Evolutionary conservation across 2,888 invertebrate species (phyloP).

Genomic region (Eristalinus sepulchralis): DNA sequence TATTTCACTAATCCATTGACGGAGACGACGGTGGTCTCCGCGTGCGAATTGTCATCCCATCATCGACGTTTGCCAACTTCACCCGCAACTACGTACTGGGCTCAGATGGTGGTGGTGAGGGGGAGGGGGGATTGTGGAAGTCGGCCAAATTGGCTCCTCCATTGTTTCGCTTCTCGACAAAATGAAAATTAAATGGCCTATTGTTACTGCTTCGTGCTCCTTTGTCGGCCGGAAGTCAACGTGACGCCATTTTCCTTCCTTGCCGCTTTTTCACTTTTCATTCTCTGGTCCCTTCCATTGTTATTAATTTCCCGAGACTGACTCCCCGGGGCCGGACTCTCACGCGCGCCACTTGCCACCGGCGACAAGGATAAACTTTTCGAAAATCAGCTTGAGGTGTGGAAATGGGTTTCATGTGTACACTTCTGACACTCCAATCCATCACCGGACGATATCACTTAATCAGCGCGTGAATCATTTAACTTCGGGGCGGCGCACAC

Average conservation of each 20-base stretch:
- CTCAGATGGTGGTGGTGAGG: not conserved
- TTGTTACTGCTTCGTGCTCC: constrained; percentile 39
- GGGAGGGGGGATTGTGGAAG: constrained; percentile 7
- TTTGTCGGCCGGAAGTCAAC: constrained; percentile 40
- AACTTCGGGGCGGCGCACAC: constrained; percentile 6
- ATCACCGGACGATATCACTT: constrained; percentile 47
- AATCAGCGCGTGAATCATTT: constrained; percentile 57
- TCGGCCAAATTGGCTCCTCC: constrained; percentile 48
- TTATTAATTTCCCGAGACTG: constrained; percentile 39
- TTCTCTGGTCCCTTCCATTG: not conserved
- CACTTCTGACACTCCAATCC: constrained; percentile 37
- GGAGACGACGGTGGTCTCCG: constrained; percentile 3
- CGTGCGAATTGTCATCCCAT: constrained; percentile 52
- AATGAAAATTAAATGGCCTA: constrained; percentile 56
- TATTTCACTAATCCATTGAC: constrained; percentile 36
- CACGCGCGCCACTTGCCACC: not conserved
- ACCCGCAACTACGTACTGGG: constrained; percentile 4
- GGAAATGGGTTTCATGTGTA: constrained; percentile 24
- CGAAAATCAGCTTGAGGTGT: constrained; percentile 17
- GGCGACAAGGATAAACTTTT: constrained; percentile 8
- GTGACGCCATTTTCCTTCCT: constrained; percentile 36
- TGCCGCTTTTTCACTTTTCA: not conserved
- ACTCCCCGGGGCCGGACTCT: too few species aligned
- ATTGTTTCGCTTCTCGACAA: constrained; percentile 50
- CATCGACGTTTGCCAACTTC: constrained; percentile 35